These are phyloP conservation scores for Drosophila eugracilis DNA, from an alignment of 1,140 invertebrate genomes.

Conservation along the genomic window DNA sequence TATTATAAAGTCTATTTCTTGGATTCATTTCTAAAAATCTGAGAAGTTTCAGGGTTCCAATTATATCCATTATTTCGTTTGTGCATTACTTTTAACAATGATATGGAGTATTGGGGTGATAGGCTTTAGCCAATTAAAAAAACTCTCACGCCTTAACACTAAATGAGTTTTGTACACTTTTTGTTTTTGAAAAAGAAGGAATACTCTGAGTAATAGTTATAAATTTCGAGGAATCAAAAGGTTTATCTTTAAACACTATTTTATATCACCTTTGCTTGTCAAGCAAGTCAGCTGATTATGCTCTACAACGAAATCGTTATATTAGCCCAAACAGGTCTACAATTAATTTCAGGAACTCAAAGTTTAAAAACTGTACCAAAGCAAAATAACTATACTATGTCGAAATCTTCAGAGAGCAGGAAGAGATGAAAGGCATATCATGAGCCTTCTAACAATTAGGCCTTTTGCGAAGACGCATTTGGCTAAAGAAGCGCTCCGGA, in stretches of 20 bases:
- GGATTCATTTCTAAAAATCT: neutral
- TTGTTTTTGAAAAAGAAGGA: neutral
- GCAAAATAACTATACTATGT: neutral
- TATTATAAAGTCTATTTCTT: conserved; percentile 4
- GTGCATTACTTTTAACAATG: conserved; percentile 51
- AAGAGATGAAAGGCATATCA: neutral
- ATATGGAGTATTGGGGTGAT: conserved; percentile 32
- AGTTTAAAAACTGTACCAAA: neutral
- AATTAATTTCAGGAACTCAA: neutral
- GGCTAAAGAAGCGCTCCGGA: conserved; percentile 72
- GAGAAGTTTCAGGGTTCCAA: conserved; percentile 5
- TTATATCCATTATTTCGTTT: conserved; percentile 7
- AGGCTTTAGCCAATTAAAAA: neutral
- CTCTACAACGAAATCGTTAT: neutral
- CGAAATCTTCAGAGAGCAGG: neutral
- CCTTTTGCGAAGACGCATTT: conserved; percentile 64
- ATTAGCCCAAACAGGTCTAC: neutral
- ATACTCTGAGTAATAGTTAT: neutral
- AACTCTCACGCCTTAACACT: no score
- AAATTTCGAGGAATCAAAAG: no score
- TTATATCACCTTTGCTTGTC: neutral
- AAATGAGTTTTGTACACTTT: neutral
- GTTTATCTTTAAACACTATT: no score
- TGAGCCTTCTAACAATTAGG: conserved; percentile 45
- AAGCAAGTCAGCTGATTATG: neutral